phyloP scores from a whole-genome alignment of 2,888 invertebrate species.

The Machimus atricapillus region DNA sequence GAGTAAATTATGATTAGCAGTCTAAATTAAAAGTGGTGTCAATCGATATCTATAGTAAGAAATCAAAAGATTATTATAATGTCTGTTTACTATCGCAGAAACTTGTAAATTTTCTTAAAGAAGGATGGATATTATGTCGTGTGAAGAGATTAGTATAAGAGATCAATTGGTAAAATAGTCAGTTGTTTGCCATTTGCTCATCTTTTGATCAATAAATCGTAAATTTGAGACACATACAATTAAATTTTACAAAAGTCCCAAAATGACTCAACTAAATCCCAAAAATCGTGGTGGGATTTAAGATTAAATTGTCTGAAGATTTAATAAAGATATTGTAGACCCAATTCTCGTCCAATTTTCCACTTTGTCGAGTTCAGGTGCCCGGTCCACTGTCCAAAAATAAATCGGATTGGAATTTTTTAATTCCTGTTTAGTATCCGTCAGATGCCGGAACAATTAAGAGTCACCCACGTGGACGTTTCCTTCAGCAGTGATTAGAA shows the following conservation, averaged over 20 bases:
- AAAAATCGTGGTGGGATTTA: background rate
- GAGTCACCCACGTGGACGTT: background rate
- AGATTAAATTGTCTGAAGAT: background rate
- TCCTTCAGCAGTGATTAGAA: background rate
- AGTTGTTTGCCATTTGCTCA: no score
- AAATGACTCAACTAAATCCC: background rate
- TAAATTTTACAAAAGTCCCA: background rate
- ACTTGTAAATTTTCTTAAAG: no score
- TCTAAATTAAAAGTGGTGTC: no score
- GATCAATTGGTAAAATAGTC: no score
- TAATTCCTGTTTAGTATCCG: background rate
- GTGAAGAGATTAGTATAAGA: no score
- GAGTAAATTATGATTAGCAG: no score
- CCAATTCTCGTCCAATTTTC: background rate
- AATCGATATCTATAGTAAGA: no score
- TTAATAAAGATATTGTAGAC: background rate
- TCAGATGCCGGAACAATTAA: background rate
- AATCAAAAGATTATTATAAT: no score
- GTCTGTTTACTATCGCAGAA: no score
- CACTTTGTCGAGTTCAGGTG: background rate
- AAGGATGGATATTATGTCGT: no score
- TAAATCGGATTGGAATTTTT: background rate
- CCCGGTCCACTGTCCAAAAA: background rate
- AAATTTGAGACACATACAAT: no score
- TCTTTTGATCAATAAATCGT: no score